phyloP scores from a whole-genome alignment of 2,888 invertebrate species.

The Eulithis prunata region DNA sequence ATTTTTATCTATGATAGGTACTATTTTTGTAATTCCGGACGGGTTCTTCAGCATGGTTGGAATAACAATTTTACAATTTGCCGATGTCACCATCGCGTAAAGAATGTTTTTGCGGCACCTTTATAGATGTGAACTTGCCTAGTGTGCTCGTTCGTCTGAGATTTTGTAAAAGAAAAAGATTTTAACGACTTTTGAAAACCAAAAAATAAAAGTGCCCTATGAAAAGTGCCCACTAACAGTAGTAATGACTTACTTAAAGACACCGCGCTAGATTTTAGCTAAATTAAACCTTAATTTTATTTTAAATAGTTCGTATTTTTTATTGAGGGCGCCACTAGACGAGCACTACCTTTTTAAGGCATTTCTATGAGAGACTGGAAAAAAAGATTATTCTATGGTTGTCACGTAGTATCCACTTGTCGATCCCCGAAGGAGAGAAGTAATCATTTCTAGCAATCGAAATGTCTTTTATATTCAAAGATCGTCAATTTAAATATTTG shows the following conservation, averaged over 20 bases:
- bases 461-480: constrained; percentile 73
- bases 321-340: no score
- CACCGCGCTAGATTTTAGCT: no score
- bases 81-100: constrained; percentile 64
- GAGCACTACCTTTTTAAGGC: background rate
- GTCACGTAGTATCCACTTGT: constrained; percentile 75
- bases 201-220: no score
- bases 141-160: no score
- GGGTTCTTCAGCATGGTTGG: constrained; percentile 74
- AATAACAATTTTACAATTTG: constrained; percentile 82
- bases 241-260: no score
- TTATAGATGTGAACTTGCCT: constrained; percentile 13
- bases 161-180: no score
- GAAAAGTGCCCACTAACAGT: no score
- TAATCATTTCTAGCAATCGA: constrained; percentile 79
- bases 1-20: constrained; percentile 67
- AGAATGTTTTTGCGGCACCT: constrained; percentile 2
- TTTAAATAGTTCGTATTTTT: no score
- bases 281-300: no score
- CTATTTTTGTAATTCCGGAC: constrained; percentile 77
- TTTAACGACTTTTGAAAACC: no score
- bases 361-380: background rate
- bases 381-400: constrained; percentile 18
- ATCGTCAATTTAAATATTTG: constrained; percentile 71
- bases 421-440: constrained; percentile 71